These are phyloP conservation scores for Nomada flava DNA, from an alignment of 2,888 invertebrate genomes.

Conservation along the genomic window DNA sequence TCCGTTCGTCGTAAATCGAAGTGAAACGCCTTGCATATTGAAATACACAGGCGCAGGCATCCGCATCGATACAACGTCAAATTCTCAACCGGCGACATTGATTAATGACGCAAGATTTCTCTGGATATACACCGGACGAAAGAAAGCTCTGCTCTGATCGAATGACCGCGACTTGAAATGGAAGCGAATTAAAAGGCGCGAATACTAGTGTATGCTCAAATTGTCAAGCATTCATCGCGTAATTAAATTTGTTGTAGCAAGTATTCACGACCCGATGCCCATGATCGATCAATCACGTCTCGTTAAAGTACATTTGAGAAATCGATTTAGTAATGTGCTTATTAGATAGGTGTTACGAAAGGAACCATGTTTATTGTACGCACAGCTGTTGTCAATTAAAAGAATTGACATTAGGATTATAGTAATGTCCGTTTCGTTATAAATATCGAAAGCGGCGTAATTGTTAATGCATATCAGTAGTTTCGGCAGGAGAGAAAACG, in stretches of 20 bases:
- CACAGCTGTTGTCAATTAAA: not conserved
- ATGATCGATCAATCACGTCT: slow-evolving; percentile 35
- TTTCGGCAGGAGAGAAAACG: too few species aligned
- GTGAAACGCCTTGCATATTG: slow-evolving; percentile 26
- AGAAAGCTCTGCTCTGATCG: not conserved
- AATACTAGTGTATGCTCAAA: slow-evolving; percentile 12
- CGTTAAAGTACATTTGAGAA: slow-evolving; percentile 16
- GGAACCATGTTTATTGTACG: not conserved
- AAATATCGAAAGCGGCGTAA: too few species aligned
- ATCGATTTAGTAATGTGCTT: slow-evolving; percentile 2
- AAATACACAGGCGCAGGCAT: slow-evolving; percentile 12
- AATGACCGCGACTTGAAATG: slow-evolving; percentile 12
- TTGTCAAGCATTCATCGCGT: slow-evolving; percentile 1
- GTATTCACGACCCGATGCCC: not conserved
- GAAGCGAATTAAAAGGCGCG: slow-evolving; percentile 16
- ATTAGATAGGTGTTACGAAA: not conserved
- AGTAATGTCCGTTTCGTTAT: too few species aligned
- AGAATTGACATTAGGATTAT: too few species aligned
- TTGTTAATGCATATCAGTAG: too few species aligned
- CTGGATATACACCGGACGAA: slow-evolving; percentile 31
- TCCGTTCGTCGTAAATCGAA: slow-evolving; percentile 40
- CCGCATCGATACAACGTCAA: slow-evolving; percentile 41
- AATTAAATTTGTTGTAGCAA: slow-evolving; percentile 34
- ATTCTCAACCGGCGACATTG: slow-evolving; percentile 53
- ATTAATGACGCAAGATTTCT: slow-evolving; percentile 51